Evolutionary conservation across 2,888 invertebrate genomes (phyloP), one percentile per base, ranked within the genome.

Genomic region (Epinotia nisella): DNA sequence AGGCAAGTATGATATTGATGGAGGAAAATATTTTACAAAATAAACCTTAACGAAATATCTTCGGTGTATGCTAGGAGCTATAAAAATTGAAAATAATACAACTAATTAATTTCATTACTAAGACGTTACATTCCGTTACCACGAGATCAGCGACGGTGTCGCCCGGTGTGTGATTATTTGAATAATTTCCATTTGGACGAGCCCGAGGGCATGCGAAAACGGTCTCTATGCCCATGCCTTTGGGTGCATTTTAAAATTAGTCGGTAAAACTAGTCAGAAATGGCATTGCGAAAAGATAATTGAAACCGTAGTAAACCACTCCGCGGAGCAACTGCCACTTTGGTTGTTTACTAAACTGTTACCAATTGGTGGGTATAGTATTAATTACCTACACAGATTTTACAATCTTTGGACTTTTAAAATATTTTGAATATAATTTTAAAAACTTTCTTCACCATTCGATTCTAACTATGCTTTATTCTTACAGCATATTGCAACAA

Each of bases 61-160:
- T 93, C 93, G 93, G 93, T 93, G 92, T 93, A 93, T 90, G 92
- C 93, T 93, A 93, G 93, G 93, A 93, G 87, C 92, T 93, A 93
- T 92, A 92, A 92, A 93, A 93, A 92, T 91, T 93, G 92, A 92
- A 93, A 93, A 93, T 93, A 93, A 92, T 93, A 93, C 90, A 92
- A 90, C 92, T 93, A 93, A 91, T 92, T 93, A 92, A 93, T 93
- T 93, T 93, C 92, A 92, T 93, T 90, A 91, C 90, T 91, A 90
- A 91, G 92, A 92, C 88, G 92, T 89, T 91, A 93, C 88, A 92
- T 92, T 93, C 93, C 93, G 91, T 92, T 93, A 93, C 90, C 92
- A 91, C 94, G 94, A 94, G 94, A 94, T 94, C 94, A 93, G 92
- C 88, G 90, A 92, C 93, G 82, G 87, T 85, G 90, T 90, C 90